Percentiles rank a stretch among this genome's conserved stretches.
These are phyloP conservation scores for Rhamphomyia laevipes DNA, from an alignment of 2,888 invertebrate species.

Conservation along the genomic window DNA sequence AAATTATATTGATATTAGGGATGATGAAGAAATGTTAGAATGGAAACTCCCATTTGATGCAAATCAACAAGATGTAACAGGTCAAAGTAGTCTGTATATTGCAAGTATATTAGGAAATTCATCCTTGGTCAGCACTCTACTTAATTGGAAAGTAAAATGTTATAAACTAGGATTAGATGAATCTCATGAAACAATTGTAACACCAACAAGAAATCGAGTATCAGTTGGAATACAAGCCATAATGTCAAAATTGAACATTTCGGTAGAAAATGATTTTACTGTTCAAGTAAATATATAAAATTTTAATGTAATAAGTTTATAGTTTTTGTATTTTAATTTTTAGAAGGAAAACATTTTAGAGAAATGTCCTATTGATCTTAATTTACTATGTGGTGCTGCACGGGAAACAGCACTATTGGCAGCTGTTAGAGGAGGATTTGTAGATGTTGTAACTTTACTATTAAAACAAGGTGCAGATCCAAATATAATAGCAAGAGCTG, in stretches of 20 bases:
- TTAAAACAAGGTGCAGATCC: constrained; percentile 72
- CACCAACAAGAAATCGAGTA: constrained; percentile 55
- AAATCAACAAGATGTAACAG: constrained; percentile 80
- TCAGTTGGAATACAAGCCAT: constrained; percentile 82
- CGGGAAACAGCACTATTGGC: constrained; percentile 75
- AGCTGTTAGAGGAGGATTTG: constrained; percentile 64
- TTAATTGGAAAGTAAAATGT: constrained; percentile 55
- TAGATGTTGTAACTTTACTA: constrained; percentile 55
- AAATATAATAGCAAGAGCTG: constrained; percentile 48
- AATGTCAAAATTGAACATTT: constrained; percentile 67
- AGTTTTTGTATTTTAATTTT: constrained; percentile 7
- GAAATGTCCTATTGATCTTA: constrained; percentile 59
- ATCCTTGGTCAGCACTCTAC: constrained; percentile 61
- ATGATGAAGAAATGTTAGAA: constrained; percentile 62
- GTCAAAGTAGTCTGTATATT: constrained; percentile 82
- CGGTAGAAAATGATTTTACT: constrained; percentile 28
- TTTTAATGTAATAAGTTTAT: constrained; percentile 11
- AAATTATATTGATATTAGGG: constrained; percentile 37
- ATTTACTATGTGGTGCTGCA: constrained; percentile 61
- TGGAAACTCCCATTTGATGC: constrained; percentile 86
- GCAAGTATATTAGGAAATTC: constrained; percentile 76
- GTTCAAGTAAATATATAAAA: no score
- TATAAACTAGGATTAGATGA: constrained; percentile 32
- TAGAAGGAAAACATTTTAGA: constrained; percentile 23
- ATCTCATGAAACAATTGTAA: constrained; percentile 16